Evolutionary conservation across 2,113 vertebrate species (phyloP), one percentile per base, ranked within the genome.

Genomic region (Cettia cetti): DNA sequence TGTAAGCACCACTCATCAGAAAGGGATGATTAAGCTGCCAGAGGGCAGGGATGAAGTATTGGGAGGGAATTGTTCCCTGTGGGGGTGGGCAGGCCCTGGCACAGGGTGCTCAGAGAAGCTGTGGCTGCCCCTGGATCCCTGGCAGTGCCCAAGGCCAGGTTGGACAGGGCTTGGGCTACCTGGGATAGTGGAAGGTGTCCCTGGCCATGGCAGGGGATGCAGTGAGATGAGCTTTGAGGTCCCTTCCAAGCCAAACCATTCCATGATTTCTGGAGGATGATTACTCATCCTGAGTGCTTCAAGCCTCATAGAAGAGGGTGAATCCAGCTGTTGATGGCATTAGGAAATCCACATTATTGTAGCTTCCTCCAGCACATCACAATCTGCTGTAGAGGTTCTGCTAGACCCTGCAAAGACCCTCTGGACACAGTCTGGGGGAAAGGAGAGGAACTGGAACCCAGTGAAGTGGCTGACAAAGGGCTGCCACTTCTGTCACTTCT

Each of bases 161-260:
- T 61, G 70, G 53, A 21, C 0, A 0, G 44, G 23, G 45, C 3
- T 82, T 31, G 70, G 54, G 35, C 30, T 7, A 0, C 7, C 47
- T 69, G 87, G 87, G 40, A 4, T 0, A 0, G 21, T 54, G 70
- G 61, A 0, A 89, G 30, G 4, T 53, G 61, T 45, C 61, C 39
- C 61, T 68, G 69, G 20, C 28, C 45, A 7, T 31, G 53, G 86
- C 22, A 39, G 53, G 18, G 37, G 1, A 3, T 12, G 53, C 7
- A 1, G 13, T 18, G 4, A 3, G n/a, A 45, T 60, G 70, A 23
- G 6, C 10, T 54, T 35, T 22, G 5, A 15, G 9, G 10, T 35
- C 14, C 11, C 9, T 54, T 61, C 30, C 47, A 27, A 31, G 0
- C 15, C 35, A 54, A 47, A 37, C 17, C 17, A 69, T 54, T 63